Percentiles rank a stretch among this genome's conserved stretches.
phyloP scores from a whole-genome alignment of 2,797 vertebrate genomes.

The Synanceia verrucosa region DNA sequence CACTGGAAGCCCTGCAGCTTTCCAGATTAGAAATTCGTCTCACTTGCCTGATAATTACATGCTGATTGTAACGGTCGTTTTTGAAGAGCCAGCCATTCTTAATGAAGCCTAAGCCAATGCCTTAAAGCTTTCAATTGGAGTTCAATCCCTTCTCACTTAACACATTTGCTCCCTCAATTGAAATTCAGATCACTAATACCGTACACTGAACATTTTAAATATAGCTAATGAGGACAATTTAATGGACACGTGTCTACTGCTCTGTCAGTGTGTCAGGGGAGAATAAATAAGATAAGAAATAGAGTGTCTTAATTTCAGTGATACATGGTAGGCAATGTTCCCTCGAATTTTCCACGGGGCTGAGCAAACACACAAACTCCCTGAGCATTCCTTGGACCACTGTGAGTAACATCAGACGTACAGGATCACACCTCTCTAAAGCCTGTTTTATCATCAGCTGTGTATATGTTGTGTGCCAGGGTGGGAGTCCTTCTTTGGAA shows the following conservation, averaged over 20 bases:
- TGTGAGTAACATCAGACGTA: no score
- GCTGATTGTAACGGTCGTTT: conserved; percentile 67
- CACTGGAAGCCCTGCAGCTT: conserved; percentile 50
- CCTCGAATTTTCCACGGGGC: no score
- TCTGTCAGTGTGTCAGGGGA: neutral
- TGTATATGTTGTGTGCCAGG: no score
- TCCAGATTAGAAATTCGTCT: conserved; percentile 59
- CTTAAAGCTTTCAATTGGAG: conserved; percentile 62
- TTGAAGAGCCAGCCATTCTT: conserved; percentile 76
- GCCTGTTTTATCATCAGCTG: no score
- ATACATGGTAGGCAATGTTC: neutral
- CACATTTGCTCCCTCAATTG: conserved; percentile 49
- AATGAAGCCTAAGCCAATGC: conserved; percentile 67
- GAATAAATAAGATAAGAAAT: neutral
- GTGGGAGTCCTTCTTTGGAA: no score
- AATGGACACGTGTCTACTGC: neutral
- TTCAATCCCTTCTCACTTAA: conserved; percentile 55
- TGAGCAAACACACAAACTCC: no score
- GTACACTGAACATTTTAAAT: conserved; percentile 24
- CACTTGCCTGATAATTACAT: conserved; percentile 70
- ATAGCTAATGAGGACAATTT: neutral
- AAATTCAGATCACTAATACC: conserved; percentile 41
- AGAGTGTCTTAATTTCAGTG: no score
- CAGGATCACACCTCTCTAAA: no score
- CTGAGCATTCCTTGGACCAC: no score